These are phyloP conservation scores for Euzetes globulus DNA, from an alignment of 2,888 invertebrate genomes.

Conservation along the genomic window DNA sequence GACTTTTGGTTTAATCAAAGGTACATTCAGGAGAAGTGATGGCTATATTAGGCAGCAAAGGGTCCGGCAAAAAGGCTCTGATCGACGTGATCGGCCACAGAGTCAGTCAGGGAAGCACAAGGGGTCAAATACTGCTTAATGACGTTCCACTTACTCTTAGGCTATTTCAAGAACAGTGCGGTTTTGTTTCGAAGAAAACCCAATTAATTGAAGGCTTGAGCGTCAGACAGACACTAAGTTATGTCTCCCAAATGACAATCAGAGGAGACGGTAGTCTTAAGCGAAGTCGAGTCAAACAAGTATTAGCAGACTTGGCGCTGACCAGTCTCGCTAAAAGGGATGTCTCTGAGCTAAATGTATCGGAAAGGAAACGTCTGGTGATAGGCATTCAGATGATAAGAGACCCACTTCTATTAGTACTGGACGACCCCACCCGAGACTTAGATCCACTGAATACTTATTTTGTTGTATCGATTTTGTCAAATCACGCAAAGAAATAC, in stretches of 20 bases:
- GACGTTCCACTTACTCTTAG: conserved; percentile 72
- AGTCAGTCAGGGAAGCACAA: conserved; percentile 53
- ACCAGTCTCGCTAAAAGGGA: conserved; percentile 74
- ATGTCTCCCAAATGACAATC: conserved; percentile 52
- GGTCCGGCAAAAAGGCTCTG: conserved; percentile 81
- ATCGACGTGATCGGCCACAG: conserved; percentile 70
- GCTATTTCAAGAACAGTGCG: conserved; percentile 66
- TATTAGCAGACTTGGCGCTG: conserved; percentile 84
- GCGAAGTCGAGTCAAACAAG: conserved; percentile 72
- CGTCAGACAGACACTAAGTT: conserved; percentile 61
- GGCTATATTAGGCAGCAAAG: conserved; percentile 85
- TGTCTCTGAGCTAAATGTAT: conserved; percentile 72
- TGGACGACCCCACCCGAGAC: conserved; percentile 61
- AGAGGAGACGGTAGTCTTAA: conserved; percentile 58
- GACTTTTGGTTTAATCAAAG: background rate
- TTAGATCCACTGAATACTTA: conserved; percentile 91
- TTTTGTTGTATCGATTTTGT: conserved; percentile 83
- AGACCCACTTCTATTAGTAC: conserved; percentile 58
- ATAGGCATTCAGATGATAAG: conserved; percentile 86
- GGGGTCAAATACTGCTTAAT: conserved; percentile 80
- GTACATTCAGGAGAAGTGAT: conserved; percentile 88
- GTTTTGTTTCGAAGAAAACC: conserved; percentile 78
- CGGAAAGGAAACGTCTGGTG: conserved; percentile 79
- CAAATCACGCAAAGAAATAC: conserved; percentile 75
- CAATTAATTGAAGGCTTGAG: conserved; percentile 74